These are phyloP conservation scores for Drosophila bipectinata DNA, from an alignment of 1,140 invertebrate genomes.

Conservation along the genomic window DNA sequence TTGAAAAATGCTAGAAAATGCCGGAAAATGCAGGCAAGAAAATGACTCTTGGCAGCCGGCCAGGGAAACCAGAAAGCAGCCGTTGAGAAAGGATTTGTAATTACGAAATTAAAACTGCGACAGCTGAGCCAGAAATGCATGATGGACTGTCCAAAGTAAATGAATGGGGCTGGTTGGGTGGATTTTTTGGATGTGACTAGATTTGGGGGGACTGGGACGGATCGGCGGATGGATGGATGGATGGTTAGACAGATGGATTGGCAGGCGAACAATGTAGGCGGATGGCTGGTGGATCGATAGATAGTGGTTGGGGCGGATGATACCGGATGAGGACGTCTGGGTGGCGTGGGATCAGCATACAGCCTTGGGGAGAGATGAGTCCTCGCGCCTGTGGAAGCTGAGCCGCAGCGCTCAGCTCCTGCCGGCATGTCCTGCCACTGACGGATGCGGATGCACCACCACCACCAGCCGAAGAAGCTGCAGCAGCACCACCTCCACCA, in stretches of 20 bases:
- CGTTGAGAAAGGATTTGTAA: conserved; percentile 65
- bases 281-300: not conserved
- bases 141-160: conserved; percentile 76
- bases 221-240: conserved; percentile 29
- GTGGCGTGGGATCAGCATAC: conserved; percentile 19
- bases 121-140: conserved; percentile 65
- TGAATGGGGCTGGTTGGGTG: conserved; percentile 42
- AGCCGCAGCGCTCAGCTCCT: conserved; percentile 50
- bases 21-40: conserved; percentile 18
- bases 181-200: not conserved
- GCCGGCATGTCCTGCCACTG: conserved; percentile 37
- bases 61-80: conserved; percentile 29
- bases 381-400: not conserved
- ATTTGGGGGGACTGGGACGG: conserved; percentile 15
- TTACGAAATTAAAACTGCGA: conserved; percentile 78
- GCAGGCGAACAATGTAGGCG: conserved; percentile 20
- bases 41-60: conserved; percentile 49
- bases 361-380: conserved; percentile 16
- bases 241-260: conserved; percentile 32
- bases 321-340: not conserved
- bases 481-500: not conserved
- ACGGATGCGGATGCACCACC: conserved; percentile 59
- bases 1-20: conserved; percentile 1
- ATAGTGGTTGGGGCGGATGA: conserved; percentile 13
- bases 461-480: not conserved